Percentiles rank a stretch among this genome's conserved stretches.
phyloP scores from a whole-genome alignment of 1,140 invertebrate genomes.

The Himalopsyche phryganea region DNA sequence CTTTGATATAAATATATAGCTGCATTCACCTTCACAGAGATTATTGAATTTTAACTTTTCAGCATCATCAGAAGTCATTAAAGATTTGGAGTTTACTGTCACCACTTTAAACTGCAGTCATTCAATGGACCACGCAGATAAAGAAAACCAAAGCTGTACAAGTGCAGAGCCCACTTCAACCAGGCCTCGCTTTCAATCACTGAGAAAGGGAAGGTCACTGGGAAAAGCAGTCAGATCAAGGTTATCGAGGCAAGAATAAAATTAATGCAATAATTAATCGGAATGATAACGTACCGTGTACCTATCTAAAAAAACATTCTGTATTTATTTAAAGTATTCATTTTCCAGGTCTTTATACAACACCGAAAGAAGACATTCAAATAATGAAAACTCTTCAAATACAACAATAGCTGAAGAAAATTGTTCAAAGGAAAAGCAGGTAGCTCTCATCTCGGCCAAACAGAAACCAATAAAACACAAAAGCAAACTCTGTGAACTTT shows the following conservation, averaged over 20 bases:
- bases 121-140: slow-evolving; percentile 37
- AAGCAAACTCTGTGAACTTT: slow-evolving; percentile 33
- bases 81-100: slow-evolving; percentile 81
- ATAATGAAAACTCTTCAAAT: slow-evolving; percentile 25
- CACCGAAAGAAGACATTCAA: slow-evolving; percentile 30
- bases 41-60: slow-evolving; percentile 33
- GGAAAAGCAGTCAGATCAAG: slow-evolving; percentile 43
- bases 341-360: slow-evolving; percentile 29
- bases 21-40: no score
- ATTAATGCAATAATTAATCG: background rate
- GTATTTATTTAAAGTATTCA: background rate
- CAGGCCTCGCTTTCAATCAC: slow-evolving; percentile 52
- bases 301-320: no score
- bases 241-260: slow-evolving; percentile 42
- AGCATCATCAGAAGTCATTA: slow-evolving; percentile 64
- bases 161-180: slow-evolving; percentile 47
- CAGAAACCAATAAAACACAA: slow-evolving; percentile 31
- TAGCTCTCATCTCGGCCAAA: slow-evolving; percentile 11
- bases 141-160: slow-evolving; percentile 41
- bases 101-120: slow-evolving; percentile 71
- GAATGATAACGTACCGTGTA: no score
- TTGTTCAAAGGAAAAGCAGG: slow-evolving; percentile 21
- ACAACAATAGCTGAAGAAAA: slow-evolving; percentile 29
- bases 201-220: slow-evolving; percentile 52
- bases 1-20: no score